Evolutionary conservation across 1,140 invertebrate genomes (phyloP).

Genomic region (Pseudachorutes palmiensis): DNA sequence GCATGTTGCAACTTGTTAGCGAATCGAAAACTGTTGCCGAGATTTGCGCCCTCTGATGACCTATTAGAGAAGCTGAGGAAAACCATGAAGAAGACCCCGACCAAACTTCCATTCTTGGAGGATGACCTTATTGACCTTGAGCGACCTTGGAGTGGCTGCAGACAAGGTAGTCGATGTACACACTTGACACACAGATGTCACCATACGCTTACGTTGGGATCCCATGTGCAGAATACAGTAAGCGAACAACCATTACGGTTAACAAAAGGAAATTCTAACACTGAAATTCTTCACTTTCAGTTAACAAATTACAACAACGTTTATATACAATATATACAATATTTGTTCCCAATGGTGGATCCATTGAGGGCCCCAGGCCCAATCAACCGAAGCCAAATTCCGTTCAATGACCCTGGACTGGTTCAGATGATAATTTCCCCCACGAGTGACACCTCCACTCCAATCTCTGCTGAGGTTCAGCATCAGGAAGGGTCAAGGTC

Average conservation of each 20-base stretch:
- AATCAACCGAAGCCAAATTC: neutral
- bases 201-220: conserved; percentile 85
- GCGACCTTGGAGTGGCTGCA: conserved; percentile 42
- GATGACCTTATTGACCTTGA: no score
- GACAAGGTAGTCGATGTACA: conserved; percentile 59
- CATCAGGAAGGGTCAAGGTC: no score
- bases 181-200: conserved; percentile 76
- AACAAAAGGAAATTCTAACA: conserved; percentile 9
- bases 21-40: conserved; percentile 50
- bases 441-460: conserved; percentile 41
- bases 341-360: conserved; percentile 34
- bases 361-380: conserved; percentile 30
- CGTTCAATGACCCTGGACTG: neutral
- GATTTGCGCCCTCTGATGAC: conserved; percentile 47
- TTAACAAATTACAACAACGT: conserved; percentile 19
- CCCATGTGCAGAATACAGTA: conserved; percentile 72
- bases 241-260: conserved; percentile 44
- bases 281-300: conserved; percentile 10
- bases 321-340: no score
- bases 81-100: conserved; percentile 42
- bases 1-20: conserved; percentile 64
- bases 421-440: conserved; percentile 13
- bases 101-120: conserved; percentile 37
- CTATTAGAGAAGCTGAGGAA: conserved; percentile 55
- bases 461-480: conserved; percentile 34